Evolutionary conservation across 2,797 vertebrate species (phyloP), one percentile per base, ranked within the genome.

Genomic region (Benthosema pterotum): DNA sequence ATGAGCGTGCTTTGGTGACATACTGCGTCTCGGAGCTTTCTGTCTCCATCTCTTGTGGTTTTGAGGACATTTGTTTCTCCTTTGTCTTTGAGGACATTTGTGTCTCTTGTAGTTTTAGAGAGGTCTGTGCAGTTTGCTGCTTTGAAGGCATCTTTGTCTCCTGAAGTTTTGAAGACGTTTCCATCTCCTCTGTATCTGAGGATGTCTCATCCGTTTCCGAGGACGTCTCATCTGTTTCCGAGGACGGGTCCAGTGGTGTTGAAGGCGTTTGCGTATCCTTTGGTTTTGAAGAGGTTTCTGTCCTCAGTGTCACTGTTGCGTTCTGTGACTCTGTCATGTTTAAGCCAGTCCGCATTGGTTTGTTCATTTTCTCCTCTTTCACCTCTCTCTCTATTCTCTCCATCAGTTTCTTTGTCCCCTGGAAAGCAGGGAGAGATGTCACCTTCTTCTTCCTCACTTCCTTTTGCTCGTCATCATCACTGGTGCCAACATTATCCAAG

Each of bases 361-460:
- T 42, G 16, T 63, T 60, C n/a, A n/a, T 60, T 59, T n/a, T 64
- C 59, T 14, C 78, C 71, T 52, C 83, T 16, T 42, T 64, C 2
- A 57, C 53, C 12, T 65, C 48, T 2, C 56, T 48, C 42, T 56
- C 13, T 19, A 48, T 64, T 11, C 12, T 52, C 8, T 59, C 25
- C 58, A 60, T 87, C 9, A 98, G 87, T 3, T 62, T 87, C 0
- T 82, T 84, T 0, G 94, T 87, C 25, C 96, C 96, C 79, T 83
- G 87, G 80, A 97, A 99, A 16, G 94, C 92, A n/a, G 93, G 93
- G 11, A 95, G 83, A 72, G 55, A 5, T 2, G 15, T 1, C 9
- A 74, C 77, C 79, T 73, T 71, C 45, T 45, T 78, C 25, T 65
- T 86, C 57, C 77, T 79, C 63, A 57, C 71, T 14, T 67, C 65